These are phyloP conservation scores for Chromoteleia sp. DNA, from an alignment of 2,888 invertebrate genomes.

Conservation along the genomic window DNA sequence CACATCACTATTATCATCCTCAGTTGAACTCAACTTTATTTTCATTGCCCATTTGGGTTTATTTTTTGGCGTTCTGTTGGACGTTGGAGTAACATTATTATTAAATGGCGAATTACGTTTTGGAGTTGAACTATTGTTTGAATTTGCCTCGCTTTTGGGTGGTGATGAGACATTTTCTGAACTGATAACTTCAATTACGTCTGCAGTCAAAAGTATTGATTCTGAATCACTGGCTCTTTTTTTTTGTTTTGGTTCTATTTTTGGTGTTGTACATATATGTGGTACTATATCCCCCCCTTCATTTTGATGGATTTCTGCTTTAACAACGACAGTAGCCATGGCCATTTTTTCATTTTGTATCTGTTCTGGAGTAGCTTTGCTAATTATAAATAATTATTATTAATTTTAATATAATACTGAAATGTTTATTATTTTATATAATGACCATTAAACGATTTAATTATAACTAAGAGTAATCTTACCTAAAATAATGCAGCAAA, in stretches of 20 bases:
- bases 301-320: slow-evolving; percentile 78
- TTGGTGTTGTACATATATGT: not conserved
- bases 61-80: slow-evolving; percentile 42
- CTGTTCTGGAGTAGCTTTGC: slow-evolving; percentile 74
- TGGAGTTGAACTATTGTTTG: slow-evolving; percentile 4
- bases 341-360: slow-evolving; percentile 70
- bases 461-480: no score
- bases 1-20: slow-evolving; percentile 16
- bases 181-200: slow-evolving; percentile 59
- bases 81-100: slow-evolving; percentile 23
- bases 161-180: slow-evolving; percentile 70
- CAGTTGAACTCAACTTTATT: slow-evolving; percentile 39
- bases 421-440: slow-evolving; percentile 2
- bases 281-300: slow-evolving; percentile 8
- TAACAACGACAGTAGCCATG: slow-evolving; percentile 75
- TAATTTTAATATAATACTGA: not conserved
- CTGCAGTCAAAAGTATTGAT: slow-evolving; percentile 24
- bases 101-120: not conserved
- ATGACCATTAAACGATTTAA: not conserved
- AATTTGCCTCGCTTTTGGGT: not conserved
- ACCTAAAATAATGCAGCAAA: slow-evolving; percentile 61
- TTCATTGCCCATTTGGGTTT: slow-evolving; percentile 66
- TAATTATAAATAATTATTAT: slow-evolving; percentile 49
- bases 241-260: slow-evolving; percentile 20
- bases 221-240: not conserved